phyloP scores from a whole-genome alignment of 2,113 vertebrate species.

The Serilophus lunatus region DNA sequence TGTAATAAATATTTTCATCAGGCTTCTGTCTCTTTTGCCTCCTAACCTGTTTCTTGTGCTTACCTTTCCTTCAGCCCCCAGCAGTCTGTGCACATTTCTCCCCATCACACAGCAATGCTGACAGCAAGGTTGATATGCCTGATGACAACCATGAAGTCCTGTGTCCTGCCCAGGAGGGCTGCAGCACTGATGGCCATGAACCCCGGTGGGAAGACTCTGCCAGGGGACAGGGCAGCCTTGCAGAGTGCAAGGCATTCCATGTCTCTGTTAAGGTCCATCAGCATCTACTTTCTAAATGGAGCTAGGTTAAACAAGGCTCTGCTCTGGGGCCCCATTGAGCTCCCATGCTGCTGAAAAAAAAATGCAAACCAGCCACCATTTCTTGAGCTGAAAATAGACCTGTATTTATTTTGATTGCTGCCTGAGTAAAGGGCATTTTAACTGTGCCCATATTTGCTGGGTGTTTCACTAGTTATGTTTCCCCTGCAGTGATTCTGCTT shows the following conservation, averaged over 20 bases:
- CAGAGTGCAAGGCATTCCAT: fast-evolving
- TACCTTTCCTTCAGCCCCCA: neutral
- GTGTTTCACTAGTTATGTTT: neutral
- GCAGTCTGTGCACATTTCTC: neutral
- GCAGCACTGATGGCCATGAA: neutral
- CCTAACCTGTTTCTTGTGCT: neutral
- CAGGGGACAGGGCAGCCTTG: fast-evolving
- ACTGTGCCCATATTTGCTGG: neutral
- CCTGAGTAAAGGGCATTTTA: neutral
- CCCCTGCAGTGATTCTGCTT: neutral
- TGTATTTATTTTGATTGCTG: neutral
- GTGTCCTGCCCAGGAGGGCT: neutral
- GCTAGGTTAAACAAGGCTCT: neutral
- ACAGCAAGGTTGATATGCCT: neutral
- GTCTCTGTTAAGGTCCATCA: neutral
- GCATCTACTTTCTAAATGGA: neutral
- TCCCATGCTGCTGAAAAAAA: neutral
- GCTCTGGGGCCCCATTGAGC: fast-evolving
- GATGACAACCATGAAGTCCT: neutral
- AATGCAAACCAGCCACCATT: fast-evolving
- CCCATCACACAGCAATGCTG: neutral
- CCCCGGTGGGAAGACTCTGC: neutral
- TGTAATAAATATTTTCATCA: neutral
- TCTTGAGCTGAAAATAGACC: neutral
- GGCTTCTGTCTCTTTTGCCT: neutral